A percentile compares a stretch with the other conserved stretches of the same genome.
phyloP scores from a whole-genome alignment of 2,113 vertebrate genomes.

The Lophius piscatorius region DNA sequence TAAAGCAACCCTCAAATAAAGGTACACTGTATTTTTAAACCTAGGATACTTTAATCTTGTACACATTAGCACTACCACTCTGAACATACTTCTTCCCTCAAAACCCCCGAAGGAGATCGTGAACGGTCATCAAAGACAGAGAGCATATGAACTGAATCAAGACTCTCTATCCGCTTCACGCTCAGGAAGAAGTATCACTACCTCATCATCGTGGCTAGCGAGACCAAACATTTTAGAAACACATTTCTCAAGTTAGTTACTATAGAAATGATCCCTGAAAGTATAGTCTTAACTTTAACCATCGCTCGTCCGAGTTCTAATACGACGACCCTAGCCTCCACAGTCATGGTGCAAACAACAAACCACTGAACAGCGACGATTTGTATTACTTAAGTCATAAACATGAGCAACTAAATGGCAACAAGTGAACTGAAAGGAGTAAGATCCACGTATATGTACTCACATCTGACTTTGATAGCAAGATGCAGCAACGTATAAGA shows the following conservation, averaged over 20 bases:
- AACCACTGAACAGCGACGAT: accelerated
- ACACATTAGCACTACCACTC: constrained; percentile 66
- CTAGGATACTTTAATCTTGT: too few relatives aligned
- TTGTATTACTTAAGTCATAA: accelerated
- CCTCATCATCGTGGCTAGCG: constrained; percentile 72
- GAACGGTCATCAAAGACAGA: constrained; percentile 69
- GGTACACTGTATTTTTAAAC: too few relatives aligned
- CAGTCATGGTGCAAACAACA: constrained; percentile 7
- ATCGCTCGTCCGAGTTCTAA: accelerated
- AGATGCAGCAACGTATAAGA: too few relatives aligned
- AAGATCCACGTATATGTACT: not conserved
- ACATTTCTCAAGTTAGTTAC: constrained; percentile 67
- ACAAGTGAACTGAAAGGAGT: accelerated
- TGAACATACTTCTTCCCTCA: constrained; percentile 54
- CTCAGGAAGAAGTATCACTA: constrained; percentile 41
- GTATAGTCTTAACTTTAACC: constrained; percentile 40
- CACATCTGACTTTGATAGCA: too few relatives aligned
- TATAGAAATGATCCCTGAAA: constrained; percentile 82
- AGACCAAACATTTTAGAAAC: constrained; percentile 64
- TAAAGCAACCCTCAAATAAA: too few relatives aligned
- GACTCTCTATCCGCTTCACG: constrained; percentile 37
- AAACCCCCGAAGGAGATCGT: not conserved
- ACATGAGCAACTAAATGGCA: not conserved
- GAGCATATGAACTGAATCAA: not conserved
- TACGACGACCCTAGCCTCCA: accelerated